Conservation (phyloP, 2,797 vertebrate species). For the Halcyon smyrnensis region DNA sequence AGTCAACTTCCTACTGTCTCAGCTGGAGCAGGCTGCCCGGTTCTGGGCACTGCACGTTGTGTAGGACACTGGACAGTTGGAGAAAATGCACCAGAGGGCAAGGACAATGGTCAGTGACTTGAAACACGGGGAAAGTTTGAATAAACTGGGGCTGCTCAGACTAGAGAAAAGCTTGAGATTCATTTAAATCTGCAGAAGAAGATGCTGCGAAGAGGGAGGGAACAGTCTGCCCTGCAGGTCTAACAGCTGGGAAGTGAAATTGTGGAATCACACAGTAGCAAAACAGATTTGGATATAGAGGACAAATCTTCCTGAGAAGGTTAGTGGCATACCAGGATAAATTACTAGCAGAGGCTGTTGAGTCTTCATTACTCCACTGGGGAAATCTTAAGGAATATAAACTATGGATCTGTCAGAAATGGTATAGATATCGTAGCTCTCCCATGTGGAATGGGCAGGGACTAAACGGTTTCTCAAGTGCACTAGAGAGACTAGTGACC, state of each 20-base stretch:
- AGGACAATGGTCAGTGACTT: background rate
- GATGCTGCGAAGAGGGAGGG: background rate
- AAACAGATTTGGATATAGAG: no score
- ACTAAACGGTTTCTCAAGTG: background rate
- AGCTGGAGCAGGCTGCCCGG: background rate
- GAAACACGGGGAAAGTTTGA: background rate
- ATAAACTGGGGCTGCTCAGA: background rate
- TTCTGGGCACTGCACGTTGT: background rate
- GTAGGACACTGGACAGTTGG: background rate
- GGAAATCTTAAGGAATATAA: background rate
- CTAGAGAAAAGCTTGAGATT: background rate
- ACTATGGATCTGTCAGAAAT: background rate
- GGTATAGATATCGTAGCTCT: background rate
- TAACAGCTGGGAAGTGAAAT: background rate
- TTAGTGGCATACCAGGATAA: background rate
- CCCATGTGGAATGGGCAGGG: background rate
- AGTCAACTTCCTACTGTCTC: background rate
- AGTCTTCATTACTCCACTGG: background rate
- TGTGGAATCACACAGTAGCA: background rate
- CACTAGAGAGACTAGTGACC: background rate
- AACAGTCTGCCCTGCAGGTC: background rate
- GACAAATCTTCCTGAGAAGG: no score
- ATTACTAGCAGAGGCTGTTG: background rate
- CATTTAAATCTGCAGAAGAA: background rate
- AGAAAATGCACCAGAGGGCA: background rate